Evolutionary conservation across 2,888 invertebrate species (phyloP).

Genomic region (Acanthosepion esculentum): DNA sequence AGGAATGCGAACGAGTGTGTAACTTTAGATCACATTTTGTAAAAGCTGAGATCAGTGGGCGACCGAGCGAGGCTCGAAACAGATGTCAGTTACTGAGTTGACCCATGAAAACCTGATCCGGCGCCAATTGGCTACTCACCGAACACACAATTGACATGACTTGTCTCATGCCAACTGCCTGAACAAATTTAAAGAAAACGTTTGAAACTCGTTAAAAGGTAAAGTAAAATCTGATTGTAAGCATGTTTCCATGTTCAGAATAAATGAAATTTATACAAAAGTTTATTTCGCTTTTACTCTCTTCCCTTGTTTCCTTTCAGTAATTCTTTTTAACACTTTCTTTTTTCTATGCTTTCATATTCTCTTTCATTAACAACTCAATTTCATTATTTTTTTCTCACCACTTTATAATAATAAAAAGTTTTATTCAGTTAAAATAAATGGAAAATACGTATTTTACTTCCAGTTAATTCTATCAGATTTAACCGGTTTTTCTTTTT

Average conservation of each 20-base stretch:
- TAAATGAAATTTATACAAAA: neutral
- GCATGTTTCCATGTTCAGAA: neutral
- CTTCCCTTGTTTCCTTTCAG: no score
- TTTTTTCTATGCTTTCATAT: no score
- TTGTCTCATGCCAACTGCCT: constrained; percentile 13
- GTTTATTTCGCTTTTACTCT: neutral
- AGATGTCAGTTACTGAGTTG: neutral
- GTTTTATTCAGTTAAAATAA: no score
- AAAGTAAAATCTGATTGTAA: neutral
- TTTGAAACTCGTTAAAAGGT: neutral
- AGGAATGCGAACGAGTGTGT: neutral
- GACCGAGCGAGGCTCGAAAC: neutral
- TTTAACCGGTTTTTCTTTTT: no score
- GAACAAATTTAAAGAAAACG: neutral
- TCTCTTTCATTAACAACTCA: no score
- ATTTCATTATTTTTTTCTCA: no score
- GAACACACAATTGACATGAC: neutral
- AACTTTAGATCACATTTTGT: neutral
- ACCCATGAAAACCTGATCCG: constrained; percentile 7
- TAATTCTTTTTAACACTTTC: no score
- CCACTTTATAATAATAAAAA: no score
- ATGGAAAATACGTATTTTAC: no score
- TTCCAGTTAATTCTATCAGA: no score
- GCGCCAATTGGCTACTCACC: neutral
- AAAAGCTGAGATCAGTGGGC: neutral